phyloP scores from a whole-genome alignment of 2,888 invertebrate genomes.

The Venustoraphidia nigricollis region DNA sequence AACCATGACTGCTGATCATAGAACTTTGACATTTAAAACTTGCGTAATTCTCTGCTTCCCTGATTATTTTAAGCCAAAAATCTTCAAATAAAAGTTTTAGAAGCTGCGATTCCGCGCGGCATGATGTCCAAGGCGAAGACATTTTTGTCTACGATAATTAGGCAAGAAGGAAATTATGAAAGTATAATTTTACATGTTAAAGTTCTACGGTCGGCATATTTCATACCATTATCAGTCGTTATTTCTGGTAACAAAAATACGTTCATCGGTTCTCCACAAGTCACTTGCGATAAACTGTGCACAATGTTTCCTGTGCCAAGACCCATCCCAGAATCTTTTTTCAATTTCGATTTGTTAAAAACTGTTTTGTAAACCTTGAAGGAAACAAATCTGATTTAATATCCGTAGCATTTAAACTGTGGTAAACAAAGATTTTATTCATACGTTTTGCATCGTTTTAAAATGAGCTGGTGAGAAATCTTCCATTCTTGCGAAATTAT shows the following conservation, averaged over 20 bases:
- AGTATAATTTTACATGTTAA: too few relatives aligned
- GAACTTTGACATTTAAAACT: too few relatives aligned
- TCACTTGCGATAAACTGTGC: slow-evolving; percentile 34
- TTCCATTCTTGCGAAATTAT: slow-evolving; percentile 62
- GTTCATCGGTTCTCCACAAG: slow-evolving; percentile 47
- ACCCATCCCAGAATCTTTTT: slow-evolving; percentile 51
- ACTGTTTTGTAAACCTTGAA: slow-evolving; percentile 28
- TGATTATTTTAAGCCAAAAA: too few relatives aligned
- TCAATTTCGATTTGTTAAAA: slow-evolving; percentile 48
- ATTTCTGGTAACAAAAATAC: slow-evolving; percentile 50
- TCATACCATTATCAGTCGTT: neutral
- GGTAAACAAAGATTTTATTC: neutral
- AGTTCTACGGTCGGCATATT: too few relatives aligned
- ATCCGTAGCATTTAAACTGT: neutral
- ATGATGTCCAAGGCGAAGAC: too few relatives aligned
- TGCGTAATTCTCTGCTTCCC: too few relatives aligned
- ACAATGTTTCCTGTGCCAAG: slow-evolving; percentile 29
- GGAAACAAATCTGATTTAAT: neutral
- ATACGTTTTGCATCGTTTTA: slow-evolving; percentile 39
- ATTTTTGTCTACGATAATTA: neutral
- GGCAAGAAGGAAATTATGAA: neutral
- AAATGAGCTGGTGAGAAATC: slow-evolving; percentile 50
- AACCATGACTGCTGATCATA: too few relatives aligned
- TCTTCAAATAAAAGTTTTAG: too few relatives aligned
- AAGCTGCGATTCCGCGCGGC: too few relatives aligned